These are phyloP conservation scores for Microtus ochrogaster DNA, from an alignment of 2,113 vertebrate species.

Conservation along the genomic window DNA sequence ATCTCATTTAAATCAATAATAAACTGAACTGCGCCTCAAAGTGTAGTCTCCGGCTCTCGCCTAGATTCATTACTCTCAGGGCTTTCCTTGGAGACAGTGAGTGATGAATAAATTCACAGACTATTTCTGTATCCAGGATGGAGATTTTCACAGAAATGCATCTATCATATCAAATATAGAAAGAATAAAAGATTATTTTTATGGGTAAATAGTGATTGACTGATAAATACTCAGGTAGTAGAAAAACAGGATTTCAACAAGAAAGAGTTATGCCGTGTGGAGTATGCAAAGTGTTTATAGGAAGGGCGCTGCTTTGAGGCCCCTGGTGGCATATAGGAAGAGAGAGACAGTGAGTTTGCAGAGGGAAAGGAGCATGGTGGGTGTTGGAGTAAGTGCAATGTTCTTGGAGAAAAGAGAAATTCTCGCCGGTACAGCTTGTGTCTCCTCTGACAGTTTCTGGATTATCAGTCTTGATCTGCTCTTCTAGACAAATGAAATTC, in stretches of 20 bases:
- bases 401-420: not conserved
- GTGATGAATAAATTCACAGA: not conserved
- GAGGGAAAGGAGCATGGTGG: not conserved
- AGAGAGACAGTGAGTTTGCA: not conserved
- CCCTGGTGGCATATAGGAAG: not conserved
- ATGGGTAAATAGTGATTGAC: not conserved
- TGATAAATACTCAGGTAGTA: not conserved
- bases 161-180: not conserved
- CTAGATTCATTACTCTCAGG: not conserved
- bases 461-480: not conserved
- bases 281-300: not conserved
- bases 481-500: not conserved
- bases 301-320: not conserved
- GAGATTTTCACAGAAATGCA: not conserved
- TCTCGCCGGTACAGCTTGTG: not conserved
- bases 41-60: not conserved
- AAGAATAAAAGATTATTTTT: not conserved
- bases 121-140: not conserved
- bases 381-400: not conserved
- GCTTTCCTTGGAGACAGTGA: not conserved
- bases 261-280: not conserved
- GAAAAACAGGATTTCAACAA: not conserved
- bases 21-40: not conserved
- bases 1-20: too few species aligned
- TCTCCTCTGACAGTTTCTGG: not conserved